Evolutionary conservation across 2,888 invertebrate genomes (phyloP), one percentile per base, ranked within the genome.

Genomic region (Zelleria hepariella): DNA sequence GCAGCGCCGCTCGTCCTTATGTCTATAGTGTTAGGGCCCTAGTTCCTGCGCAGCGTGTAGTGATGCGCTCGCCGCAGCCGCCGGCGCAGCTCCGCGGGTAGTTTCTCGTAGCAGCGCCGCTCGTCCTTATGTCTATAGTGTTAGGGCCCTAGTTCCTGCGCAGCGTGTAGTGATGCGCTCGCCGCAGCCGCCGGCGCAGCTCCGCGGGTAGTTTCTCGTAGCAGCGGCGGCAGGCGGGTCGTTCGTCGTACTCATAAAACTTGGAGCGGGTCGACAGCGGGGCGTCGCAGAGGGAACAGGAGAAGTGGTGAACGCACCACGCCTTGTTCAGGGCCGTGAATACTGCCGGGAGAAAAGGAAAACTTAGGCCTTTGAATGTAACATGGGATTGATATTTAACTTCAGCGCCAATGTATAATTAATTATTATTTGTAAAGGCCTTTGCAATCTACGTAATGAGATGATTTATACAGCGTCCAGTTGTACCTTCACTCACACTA

Each of bases 261-360:
- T 99, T 99, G 51, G 98, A 96, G 87, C 98, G 97, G 67, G 98
- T 97, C 75, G 95, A 97, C 91, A 98, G 94, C 73, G 98, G 95
- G 72, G 95, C 94, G 85, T 99, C 99, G 86, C 99, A 99, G 65
- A 98, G 93, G 3, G 97, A 94, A 83, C 99, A 99, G 58, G 98
- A 96, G 84, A 99, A 99, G 86, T 99, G 99, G 80, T 98, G 96
- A 58, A 97, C 96, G 84, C 99, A 99, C 99, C 99, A 99, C 53
- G 98, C 97, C 88, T 99, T 99, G 88, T 99, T 98, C 77, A 99
- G 89, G 48, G 99, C 98, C 64, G 97, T 98, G 85, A 99, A 99
- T 60, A 98, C 98, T 98, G 86, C 32, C 90, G 82, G 25, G 53
- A 20, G 7, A 18, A 15, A 42, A 42, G 15, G 2, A 42, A 42